Conservation (phyloP, 2,888 invertebrate species). For the Drosophila mimica region DNA sequence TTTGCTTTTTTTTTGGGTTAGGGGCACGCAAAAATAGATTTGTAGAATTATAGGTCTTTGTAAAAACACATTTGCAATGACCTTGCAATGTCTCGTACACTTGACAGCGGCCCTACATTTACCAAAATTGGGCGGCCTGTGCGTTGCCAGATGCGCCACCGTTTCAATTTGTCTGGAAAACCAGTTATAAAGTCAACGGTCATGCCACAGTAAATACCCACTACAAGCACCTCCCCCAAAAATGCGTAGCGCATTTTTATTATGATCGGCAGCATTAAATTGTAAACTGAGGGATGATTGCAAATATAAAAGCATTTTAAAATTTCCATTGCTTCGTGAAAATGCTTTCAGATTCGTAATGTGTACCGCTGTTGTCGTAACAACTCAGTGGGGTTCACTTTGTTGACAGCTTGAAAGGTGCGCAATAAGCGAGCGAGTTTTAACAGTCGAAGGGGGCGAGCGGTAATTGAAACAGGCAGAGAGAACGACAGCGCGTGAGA, state of each 20-base stretch:
- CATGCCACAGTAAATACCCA: constrained; percentile 56
- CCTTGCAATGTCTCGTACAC: constrained; percentile 48
- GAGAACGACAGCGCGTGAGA: constrained; percentile 11
- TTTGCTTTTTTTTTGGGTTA: constrained; percentile 39
- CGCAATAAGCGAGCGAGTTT: constrained; percentile 61
- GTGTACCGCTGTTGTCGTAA: constrained; percentile 44
- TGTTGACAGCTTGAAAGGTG: constrained; percentile 61
- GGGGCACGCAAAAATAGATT: constrained; percentile 51
- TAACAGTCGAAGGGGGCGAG: constrained; percentile 12
- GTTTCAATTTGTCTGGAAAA: constrained; percentile 47
- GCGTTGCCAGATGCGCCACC: constrained; percentile 40
- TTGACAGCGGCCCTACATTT: constrained; percentile 48
- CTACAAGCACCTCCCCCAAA: constrained; percentile 21
- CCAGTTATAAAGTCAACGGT: constrained; percentile 70
- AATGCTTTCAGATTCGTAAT: constrained; percentile 23
- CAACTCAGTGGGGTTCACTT: constrained; percentile 64
- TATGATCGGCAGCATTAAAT: constrained; percentile 48
- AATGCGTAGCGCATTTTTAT: constrained; percentile 28
- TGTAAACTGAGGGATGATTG: constrained; percentile 25
- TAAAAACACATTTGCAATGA: constrained; percentile 59
- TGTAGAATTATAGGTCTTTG: constrained; percentile 34
- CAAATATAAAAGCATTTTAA: constrained; percentile 12
- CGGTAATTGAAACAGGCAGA: constrained; percentile 36
- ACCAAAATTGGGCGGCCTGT: constrained; percentile 45
- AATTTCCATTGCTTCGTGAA: constrained; percentile 36